Conservation (phyloP, 2,888 invertebrate species). For the Electrophaes corylata region DNA sequence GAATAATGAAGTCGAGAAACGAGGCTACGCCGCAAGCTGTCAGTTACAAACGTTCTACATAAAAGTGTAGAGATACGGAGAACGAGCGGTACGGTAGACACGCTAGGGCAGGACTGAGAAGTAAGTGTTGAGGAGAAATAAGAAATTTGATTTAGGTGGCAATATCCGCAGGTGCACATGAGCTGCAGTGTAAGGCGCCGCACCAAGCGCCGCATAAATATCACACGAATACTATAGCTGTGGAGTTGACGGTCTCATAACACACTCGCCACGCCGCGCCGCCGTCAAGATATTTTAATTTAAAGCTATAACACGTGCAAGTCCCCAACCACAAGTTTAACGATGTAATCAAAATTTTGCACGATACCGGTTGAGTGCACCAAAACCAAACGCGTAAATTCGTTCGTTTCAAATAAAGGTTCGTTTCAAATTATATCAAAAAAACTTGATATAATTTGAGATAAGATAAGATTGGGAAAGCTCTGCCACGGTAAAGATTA, state of each 20-base stretch:
- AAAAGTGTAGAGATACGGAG: conserved; percentile 24
- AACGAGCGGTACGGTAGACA: conserved; percentile 38
- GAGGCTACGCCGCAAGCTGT: conserved; percentile 29
- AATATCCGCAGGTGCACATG: conserved; percentile 76
- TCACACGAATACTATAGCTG: conserved; percentile 52
- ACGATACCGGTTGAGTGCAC: conserved; percentile 39
- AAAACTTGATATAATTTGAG: neutral
- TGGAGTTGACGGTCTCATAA: conserved; percentile 53
- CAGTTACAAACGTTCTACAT: conserved; percentile 34
- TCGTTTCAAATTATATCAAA: neutral
- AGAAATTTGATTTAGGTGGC: conserved; percentile 77
- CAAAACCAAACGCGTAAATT: conserved; percentile 19
- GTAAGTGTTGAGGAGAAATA: conserved; percentile 70
- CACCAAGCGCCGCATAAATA: conserved; percentile 46
- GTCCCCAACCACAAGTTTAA: conserved; percentile 51
- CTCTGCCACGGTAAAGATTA: conserved; percentile 20
- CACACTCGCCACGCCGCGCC: conserved; percentile 43
- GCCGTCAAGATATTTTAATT: conserved; percentile 57
- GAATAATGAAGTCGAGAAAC: conserved; percentile 32
- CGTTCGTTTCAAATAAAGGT: neutral
- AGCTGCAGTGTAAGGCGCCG: conserved; percentile 57
- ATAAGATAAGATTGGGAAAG: conserved; percentile 12
- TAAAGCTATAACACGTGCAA: conserved; percentile 50
- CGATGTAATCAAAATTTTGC: conserved; percentile 46
- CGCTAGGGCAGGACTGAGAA: conserved; percentile 42